These are phyloP conservation scores for Asbolus verrucosus DNA, from an alignment of 1,140 invertebrate species.

Conservation along the genomic window DNA sequence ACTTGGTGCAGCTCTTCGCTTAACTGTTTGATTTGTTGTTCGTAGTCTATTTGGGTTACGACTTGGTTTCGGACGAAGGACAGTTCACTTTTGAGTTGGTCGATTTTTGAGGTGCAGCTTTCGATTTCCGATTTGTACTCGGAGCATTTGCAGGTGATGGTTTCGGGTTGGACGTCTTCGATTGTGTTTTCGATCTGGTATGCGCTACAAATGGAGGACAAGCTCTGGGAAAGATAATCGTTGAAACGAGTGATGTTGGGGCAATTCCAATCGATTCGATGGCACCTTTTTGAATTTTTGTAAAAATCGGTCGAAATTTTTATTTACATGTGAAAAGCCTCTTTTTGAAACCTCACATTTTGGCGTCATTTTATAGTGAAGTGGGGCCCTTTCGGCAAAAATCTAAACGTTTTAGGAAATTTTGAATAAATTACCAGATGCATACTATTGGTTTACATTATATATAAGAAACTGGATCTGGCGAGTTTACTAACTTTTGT, in stretches of 20 bases:
- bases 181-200: constrained; percentile 3
- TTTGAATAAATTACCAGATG: too few relatives aligned
- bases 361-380: neutral
- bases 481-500: too few relatives aligned
- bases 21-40: constrained; percentile 17
- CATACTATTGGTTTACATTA: too few relatives aligned
- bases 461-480: too few relatives aligned
- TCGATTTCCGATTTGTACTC: constrained; percentile 30
- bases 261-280: too few relatives aligned
- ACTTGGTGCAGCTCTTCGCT: constrained; percentile 18
- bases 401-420: too few relatives aligned
- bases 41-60: constrained; percentile 10
- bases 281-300: too few relatives aligned
- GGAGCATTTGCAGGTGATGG: constrained; percentile 38
- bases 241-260: neutral
- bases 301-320: too few relatives aligned
- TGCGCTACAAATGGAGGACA: constrained; percentile 45
- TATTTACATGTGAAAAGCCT: too few relatives aligned
- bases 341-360: neutral
- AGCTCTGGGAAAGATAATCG: constrained; percentile 44
- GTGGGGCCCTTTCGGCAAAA: too few relatives aligned
- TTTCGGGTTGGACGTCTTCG: neutral
- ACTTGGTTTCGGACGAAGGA: constrained; percentile 15
- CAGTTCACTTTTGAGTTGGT: constrained; percentile 13
- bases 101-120: constrained; percentile 39